These are phyloP conservation scores for Seriola quinqueradiata DNA, from an alignment of 2,113 vertebrate species.

Conservation along the genomic window DNA sequence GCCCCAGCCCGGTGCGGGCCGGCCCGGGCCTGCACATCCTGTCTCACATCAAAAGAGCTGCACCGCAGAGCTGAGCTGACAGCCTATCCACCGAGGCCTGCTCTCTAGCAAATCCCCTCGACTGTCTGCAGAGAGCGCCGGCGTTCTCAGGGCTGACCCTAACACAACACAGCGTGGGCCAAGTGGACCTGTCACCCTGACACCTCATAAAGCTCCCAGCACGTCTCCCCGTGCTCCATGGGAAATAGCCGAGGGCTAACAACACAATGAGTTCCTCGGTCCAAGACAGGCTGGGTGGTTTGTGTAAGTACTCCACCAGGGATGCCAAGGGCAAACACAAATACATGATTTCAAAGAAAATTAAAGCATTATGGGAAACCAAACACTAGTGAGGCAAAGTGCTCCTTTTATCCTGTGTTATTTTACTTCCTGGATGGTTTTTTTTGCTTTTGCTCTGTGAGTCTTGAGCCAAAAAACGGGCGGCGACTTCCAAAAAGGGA, in stretches of 20 bases:
- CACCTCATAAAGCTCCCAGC: constrained; percentile 67
- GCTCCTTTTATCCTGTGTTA: constrained; percentile 25
- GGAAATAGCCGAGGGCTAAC: constrained; percentile 50
- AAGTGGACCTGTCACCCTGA: constrained; percentile 65
- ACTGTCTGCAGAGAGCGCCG: constrained; percentile 15
- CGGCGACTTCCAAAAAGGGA: constrained; percentile 38
- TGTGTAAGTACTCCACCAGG: constrained; percentile 45
- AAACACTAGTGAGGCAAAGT: constrained; percentile 37
- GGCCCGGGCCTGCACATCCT: constrained; percentile 47
- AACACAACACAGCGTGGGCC: constrained; percentile 51
- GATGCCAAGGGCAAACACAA: constrained; percentile 59
- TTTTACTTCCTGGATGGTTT: constrained; percentile 62
- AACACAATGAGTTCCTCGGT: constrained; percentile 53
- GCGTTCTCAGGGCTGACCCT: constrained; percentile 32
- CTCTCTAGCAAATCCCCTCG: constrained; percentile 26
- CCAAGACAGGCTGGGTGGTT: constrained; percentile 66
- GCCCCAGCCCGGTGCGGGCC: constrained; percentile 21
- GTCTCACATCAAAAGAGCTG: constrained; percentile 51
- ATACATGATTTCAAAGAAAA: constrained; percentile 57
- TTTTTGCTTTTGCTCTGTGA: constrained; percentile 13
- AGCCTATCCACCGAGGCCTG: constrained; percentile 26
- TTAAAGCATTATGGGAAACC: constrained; percentile 64
- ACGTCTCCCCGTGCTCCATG: constrained; percentile 38
- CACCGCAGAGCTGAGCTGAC: constrained; percentile 35
- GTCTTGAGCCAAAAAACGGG: constrained; percentile 23